phyloP scores from a whole-genome alignment of 1,140 invertebrate species.

The Lepidostoma basale region DNA sequence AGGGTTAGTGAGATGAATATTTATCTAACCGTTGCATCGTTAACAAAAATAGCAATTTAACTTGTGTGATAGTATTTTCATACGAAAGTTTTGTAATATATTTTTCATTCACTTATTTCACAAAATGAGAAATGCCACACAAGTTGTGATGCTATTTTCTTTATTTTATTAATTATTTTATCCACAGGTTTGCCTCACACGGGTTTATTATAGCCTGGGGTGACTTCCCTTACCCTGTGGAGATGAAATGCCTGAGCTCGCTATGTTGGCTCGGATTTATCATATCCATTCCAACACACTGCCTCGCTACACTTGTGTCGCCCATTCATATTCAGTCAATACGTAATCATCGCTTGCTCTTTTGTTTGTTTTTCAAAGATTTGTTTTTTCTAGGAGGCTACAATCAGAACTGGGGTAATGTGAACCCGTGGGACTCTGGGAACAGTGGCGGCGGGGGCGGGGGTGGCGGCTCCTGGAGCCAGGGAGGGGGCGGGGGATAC shows the following conservation, averaged over 20 bases:
- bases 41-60: too few relatives aligned
- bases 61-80: too few relatives aligned
- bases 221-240: constrained; percentile 44
- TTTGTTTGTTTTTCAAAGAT: too few relatives aligned
- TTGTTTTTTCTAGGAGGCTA: constrained; percentile 50
- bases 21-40: too few relatives aligned
- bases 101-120: too few relatives aligned
- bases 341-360: too few relatives aligned
- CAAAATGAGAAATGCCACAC: too few relatives aligned
- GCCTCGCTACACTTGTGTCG: constrained; percentile 35
- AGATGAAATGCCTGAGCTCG: constrained; percentile 38
- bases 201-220: constrained; percentile 11
- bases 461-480: constrained; percentile 60
- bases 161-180: not conserved
- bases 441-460: constrained; percentile 57
- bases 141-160: too few relatives aligned
- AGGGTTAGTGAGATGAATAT: too few relatives aligned
- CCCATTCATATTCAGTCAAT: not conserved
- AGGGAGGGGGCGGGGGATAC: constrained; percentile 63
- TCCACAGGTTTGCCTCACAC: constrained; percentile 41
- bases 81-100: too few relatives aligned
- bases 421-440: constrained; percentile 58
- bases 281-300: constrained; percentile 36
- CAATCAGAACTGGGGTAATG: constrained; percentile 54
- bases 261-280: constrained; percentile 39